These are phyloP conservation scores for Tillus elongatus DNA, from an alignment of 2,888 invertebrate species.

Conservation along the genomic window DNA sequence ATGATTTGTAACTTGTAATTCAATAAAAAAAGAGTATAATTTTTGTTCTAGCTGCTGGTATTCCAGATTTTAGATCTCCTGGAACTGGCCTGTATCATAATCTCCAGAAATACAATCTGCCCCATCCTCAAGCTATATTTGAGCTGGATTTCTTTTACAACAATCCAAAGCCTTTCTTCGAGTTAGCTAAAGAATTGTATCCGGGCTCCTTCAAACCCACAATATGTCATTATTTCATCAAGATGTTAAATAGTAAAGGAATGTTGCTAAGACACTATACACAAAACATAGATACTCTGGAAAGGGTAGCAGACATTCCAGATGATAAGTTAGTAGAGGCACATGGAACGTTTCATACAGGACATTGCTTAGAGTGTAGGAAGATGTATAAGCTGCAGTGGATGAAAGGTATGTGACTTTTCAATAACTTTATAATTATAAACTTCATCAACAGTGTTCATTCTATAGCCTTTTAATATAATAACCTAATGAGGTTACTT, in stretches of 20 bases:
- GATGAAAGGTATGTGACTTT: slow-evolving; percentile 73
- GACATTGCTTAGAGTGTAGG: slow-evolving; percentile 73
- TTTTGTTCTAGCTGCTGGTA: slow-evolving; percentile 70
- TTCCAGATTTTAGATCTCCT: slow-evolving; percentile 92
- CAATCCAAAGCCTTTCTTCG: slow-evolving; percentile 90
- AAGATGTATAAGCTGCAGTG: slow-evolving; percentile 66
- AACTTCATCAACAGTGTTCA: too few relatives aligned
- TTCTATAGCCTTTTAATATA: too few relatives aligned
- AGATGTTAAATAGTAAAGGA: slow-evolving; percentile 74
- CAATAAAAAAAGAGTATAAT: slow-evolving; percentile 1
- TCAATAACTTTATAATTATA: too few relatives aligned
- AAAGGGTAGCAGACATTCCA: slow-evolving; percentile 75
- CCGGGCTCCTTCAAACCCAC: slow-evolving; percentile 86
- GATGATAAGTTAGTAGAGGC: slow-evolving; percentile 85
- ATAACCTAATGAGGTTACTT: too few relatives aligned
- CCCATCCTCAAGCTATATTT: slow-evolving; percentile 87
- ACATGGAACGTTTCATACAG: slow-evolving; percentile 86
- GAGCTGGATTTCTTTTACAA: slow-evolving; percentile 77
- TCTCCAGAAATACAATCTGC: slow-evolving; percentile 81
- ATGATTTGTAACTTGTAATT: too few relatives aligned
- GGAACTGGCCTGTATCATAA: slow-evolving; percentile 88
- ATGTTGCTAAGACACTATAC: slow-evolving; percentile 67
- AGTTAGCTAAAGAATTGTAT: slow-evolving; percentile 79
- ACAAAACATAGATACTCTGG: slow-evolving; percentile 91
- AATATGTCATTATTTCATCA: slow-evolving; percentile 82